Percentiles rank a stretch among this genome's conserved stretches.
phyloP scores from a whole-genome alignment of 92 coral and sea anemone species.

The Palythoa grandis region DNA sequence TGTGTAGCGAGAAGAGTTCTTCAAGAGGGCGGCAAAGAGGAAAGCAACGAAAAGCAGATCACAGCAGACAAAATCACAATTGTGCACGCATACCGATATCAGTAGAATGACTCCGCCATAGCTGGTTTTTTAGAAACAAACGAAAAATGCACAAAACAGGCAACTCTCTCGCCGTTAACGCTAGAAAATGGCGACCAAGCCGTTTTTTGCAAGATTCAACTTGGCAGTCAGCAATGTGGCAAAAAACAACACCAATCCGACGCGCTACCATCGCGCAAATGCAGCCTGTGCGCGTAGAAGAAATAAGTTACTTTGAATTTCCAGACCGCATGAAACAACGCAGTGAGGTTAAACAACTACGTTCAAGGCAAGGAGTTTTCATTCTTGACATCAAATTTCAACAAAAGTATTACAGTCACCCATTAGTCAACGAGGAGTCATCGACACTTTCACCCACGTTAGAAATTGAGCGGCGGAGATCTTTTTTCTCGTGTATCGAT shows the following conservation, averaged over 20 bases:
- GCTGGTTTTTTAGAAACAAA: background rate
- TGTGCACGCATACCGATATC: no score
- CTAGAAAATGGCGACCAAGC: background rate
- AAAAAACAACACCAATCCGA: background rate
- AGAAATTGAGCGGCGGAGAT: background rate
- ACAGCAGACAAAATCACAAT: no score
- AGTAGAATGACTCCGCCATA: background rate
- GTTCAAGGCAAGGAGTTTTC: conserved; percentile 13
- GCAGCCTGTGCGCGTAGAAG: background rate
- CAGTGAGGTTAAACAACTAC: background rate
- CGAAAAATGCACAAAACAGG: background rate
- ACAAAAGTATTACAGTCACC: conserved; percentile 2
- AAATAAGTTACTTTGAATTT: background rate
- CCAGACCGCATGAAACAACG: background rate
- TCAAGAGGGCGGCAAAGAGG: no score
- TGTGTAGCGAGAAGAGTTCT: no score
- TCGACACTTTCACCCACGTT: background rate
- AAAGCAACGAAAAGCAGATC: no score
- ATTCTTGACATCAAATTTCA: background rate
- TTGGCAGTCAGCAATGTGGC: background rate
- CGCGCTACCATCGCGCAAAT: conserved; percentile 14
- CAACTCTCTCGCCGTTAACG: background rate
- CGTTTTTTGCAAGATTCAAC: conserved; percentile 12
- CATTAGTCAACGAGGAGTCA: background rate
- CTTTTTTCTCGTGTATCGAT: background rate